A percentile compares a stretch with the other conserved stretches of the same genome.
These are phyloP conservation scores for Indri indri DNA, from an alignment of 2,113 vertebrate genomes.

Conservation along the genomic window DNA sequence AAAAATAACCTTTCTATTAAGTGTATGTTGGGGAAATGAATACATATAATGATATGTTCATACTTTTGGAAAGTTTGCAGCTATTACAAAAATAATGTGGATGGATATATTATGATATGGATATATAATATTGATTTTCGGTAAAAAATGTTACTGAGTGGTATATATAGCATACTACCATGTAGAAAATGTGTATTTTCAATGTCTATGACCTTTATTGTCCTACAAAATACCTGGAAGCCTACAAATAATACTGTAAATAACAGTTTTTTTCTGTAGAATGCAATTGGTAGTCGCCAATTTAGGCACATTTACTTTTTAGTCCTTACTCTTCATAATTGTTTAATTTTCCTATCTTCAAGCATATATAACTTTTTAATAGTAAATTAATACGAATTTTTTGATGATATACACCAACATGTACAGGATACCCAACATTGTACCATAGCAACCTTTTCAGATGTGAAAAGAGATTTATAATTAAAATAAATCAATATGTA, in stretches of 20 bases:
- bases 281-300: not conserved
- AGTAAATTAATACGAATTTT: not conserved
- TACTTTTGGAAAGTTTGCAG: not conserved
- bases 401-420: not conserved
- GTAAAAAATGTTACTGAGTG: not conserved
- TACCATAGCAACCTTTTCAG: not conserved
- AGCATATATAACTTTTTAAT: not conserved
- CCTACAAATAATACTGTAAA: not conserved
- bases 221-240: not conserved
- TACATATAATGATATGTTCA: not conserved
- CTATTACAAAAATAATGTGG: not conserved
- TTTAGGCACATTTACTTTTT: not conserved
- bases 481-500: not conserved
- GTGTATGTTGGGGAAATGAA: not conserved
- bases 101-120: not conserved
- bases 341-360: not conserved
- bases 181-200: not conserved
- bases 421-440: not conserved
- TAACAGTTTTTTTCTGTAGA: not conserved
- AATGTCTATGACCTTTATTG: not conserved
- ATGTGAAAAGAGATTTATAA: not conserved
- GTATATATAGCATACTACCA: not conserved
- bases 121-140: not conserved
- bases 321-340: not conserved
- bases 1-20: not conserved